Evolutionary conservation across 2,888 invertebrate species (phyloP), one percentile per base, ranked within the genome.

Genomic region (Xiphydria camelus): DNA sequence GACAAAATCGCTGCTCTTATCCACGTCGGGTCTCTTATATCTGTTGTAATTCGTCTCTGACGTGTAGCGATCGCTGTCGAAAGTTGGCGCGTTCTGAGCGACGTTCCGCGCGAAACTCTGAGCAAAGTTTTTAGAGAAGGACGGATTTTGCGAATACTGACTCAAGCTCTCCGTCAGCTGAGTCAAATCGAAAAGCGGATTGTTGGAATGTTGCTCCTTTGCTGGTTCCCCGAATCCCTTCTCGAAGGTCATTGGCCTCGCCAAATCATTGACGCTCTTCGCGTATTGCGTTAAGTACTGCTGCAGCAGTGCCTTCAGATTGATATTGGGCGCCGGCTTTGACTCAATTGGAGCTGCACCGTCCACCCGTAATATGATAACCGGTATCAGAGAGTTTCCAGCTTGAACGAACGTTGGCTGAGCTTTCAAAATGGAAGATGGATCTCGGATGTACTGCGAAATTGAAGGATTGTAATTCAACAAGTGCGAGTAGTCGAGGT

Each of bases 331-430:
- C 0, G 62, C 41, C 3, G 44, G 6, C 45, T 67, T 66, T 1
- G 57, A 41, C 32, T 65, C 64, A 17, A 70, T 52, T 1, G 75
- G 75, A 0, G 73, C 61, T 1, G 64, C 64, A 0, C 75, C 75
- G 26, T 74, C 75, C 1, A 75, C 68, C 45, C 72, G 45, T 1
- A 75, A 58, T 20, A 75, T 73, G 12, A 75, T 75, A 1, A 75
- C 75, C 1, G 75, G 75, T 20, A 75, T 65, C 33, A 75, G 41
- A 1, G 74, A 75, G 44, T 63, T 66, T 0, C 75, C 75, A 6
- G 71, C 64, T 51, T 74, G 74, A 10, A 75, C 64, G 32, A 73
- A 75, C 1, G 75, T 75, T 1, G 75, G 75, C 3, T 64, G 67
- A 4, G 73, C 75, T 22, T 73, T 72, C 1, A 75, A 44, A 32